A percentile compares a stretch with the other conserved stretches of the same genome.
These are phyloP conservation scores for Aelia acuminata DNA, from an alignment of 2,888 invertebrate species.

Conservation along the genomic window DNA sequence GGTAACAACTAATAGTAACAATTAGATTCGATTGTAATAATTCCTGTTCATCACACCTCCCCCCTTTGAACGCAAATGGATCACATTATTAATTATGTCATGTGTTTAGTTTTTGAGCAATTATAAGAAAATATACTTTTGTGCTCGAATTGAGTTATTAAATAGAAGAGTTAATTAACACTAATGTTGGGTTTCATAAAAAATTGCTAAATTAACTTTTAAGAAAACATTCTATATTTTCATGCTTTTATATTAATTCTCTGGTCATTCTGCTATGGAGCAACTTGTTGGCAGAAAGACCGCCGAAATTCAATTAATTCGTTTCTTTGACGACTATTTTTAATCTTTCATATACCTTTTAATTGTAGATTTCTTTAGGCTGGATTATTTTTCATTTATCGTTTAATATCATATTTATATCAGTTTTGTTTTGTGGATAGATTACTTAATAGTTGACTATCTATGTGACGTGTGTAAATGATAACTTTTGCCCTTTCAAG, in stretches of 20 bases:
- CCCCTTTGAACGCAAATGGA: too few species aligned
- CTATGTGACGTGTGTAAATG: slow-evolving; percentile 48
- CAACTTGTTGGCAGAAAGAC: slow-evolving; percentile 6
- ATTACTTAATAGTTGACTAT: slow-evolving; percentile 13
- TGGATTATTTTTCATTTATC: neutral
- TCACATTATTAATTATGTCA: too few species aligned
- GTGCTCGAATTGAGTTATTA: too few species aligned
- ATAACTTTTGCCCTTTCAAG: slow-evolving; percentile 55
- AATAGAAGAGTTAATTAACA: too few species aligned
- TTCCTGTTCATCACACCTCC: too few species aligned
- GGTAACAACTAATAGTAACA: too few species aligned
- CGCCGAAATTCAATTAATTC: slow-evolving; percentile 8
- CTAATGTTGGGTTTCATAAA: too few species aligned
- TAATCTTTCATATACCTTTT: neutral
- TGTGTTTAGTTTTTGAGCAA: too few species aligned
- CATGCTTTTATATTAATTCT: slow-evolving; percentile 39
- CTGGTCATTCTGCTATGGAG: slow-evolving; percentile 54
- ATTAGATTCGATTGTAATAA: too few species aligned
- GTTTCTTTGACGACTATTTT: neutral
- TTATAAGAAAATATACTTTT: too few species aligned
- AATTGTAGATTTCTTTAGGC: neutral
- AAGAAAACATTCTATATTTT: too few species aligned
- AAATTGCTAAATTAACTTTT: too few species aligned
- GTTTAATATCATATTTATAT: neutral
- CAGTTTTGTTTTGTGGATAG: neutral